phyloP scores from a whole-genome alignment of 2,113 vertebrate species.

The Nycticryphes semicollaris region DNA sequence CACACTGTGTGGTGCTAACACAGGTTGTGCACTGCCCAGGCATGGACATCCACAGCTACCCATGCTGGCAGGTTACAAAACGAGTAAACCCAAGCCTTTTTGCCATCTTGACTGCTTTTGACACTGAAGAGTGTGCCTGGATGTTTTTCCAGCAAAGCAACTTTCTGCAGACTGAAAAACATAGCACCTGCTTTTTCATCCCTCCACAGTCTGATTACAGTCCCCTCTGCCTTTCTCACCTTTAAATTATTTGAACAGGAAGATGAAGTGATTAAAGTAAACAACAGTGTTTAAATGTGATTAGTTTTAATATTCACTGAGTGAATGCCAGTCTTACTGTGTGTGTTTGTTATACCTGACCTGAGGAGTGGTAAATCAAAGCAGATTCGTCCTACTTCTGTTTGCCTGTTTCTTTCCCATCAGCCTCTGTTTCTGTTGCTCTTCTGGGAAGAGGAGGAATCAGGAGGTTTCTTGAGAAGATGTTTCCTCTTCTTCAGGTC shows the following conservation, averaged over 20 bases:
- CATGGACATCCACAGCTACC: background rate
- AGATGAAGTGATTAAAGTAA: background rate
- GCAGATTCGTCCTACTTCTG: background rate
- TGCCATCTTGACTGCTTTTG: background rate
- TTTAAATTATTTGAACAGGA: background rate
- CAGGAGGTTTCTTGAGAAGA: background rate
- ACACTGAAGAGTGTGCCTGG: background rate
- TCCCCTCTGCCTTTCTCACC: background rate
- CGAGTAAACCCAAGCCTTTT: background rate
- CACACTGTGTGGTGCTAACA: background rate
- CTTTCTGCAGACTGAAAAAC: background rate
- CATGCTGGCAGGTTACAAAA: background rate
- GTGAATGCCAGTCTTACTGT: background rate
- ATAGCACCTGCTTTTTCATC: background rate
- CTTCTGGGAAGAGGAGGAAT: background rate
- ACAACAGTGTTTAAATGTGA: background rate
- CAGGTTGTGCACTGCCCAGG: background rate
- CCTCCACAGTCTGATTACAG: background rate
- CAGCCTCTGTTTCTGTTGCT: background rate
- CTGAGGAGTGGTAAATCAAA: background rate
- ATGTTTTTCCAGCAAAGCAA: background rate
- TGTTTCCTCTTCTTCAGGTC: conserved; percentile 40
- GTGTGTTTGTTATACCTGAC: background rate
- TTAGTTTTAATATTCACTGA: background rate
- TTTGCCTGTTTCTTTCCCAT: background rate